Evolutionary conservation across 2,888 invertebrate species (phyloP).

Genomic region (Cyclophora punctaria): DNA sequence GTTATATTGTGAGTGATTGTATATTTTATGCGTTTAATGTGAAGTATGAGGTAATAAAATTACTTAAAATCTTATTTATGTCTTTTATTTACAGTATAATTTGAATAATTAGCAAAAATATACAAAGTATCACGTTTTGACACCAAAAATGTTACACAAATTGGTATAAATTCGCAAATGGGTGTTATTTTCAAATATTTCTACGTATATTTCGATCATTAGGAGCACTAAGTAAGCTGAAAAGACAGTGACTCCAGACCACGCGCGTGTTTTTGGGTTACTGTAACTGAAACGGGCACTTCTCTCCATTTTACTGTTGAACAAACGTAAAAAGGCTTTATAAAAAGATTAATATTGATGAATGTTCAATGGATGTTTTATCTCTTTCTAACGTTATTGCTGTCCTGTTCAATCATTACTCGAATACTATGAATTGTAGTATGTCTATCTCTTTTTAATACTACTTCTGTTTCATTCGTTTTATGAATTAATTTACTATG

Average conservation of each 20-base stretch:
- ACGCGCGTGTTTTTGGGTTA: slow-evolving; percentile 41
- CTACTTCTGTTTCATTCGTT: no score
- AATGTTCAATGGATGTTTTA: no score
- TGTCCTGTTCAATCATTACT: no score
- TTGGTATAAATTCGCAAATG: slow-evolving; percentile 45
- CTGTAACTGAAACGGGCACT: slow-evolving; percentile 42
- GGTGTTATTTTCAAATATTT: slow-evolving; percentile 50
- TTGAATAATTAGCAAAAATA: no score
- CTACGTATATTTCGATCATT: slow-evolving; percentile 54
- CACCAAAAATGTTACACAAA: slow-evolving; percentile 22
- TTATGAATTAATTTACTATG: no score
- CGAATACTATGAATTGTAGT: no score
- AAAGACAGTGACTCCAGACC: slow-evolving; percentile 62
- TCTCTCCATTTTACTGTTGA: slow-evolving; percentile 27
- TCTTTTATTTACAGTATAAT: not conserved
- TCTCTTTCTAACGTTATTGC: no score
- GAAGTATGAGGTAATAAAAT: slow-evolving; percentile 1
- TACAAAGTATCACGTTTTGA: not conserved
- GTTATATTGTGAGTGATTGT: no score
- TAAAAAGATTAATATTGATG: no score
- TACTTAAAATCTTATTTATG: not conserved
- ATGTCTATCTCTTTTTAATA: no score
- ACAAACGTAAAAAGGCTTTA: no score
- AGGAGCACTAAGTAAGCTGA: slow-evolving; percentile 50
- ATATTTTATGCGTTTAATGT: no score